Conservation (phyloP, 2,888 invertebrate genomes). For the Chymomyza fuscimana region DNA sequence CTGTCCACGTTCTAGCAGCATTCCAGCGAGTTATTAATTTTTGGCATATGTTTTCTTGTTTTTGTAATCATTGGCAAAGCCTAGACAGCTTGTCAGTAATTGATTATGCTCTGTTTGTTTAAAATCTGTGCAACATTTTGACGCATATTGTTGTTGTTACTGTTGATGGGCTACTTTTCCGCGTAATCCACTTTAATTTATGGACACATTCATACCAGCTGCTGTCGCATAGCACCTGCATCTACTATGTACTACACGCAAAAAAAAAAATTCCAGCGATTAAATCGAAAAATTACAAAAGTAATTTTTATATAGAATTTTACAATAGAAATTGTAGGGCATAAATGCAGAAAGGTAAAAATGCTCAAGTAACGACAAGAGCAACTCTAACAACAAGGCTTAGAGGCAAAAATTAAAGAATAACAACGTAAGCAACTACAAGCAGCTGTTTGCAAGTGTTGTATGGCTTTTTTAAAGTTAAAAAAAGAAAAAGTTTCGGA, state of each 20-base stretch:
- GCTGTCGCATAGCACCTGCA: not conserved
- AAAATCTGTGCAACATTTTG: not conserved
- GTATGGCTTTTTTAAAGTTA: too few species aligned
- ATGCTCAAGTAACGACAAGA: too few species aligned
- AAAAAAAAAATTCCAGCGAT: not conserved
- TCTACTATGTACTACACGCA: not conserved
- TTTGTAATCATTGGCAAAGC: slow-evolving; percentile 8
- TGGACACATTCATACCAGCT: slow-evolving; percentile 13
- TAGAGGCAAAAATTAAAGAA: too few species aligned
- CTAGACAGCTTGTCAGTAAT: slow-evolving; percentile 59
- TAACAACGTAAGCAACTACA: too few species aligned
- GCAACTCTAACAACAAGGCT: too few species aligned
- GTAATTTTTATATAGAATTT: too few species aligned
- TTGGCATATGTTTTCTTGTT: slow-evolving; percentile 44
- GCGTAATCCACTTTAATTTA: slow-evolving; percentile 24
- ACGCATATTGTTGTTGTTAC: not conserved
- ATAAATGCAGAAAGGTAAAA: too few species aligned
- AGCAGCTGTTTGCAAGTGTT: too few species aligned
- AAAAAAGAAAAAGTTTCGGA: too few species aligned
- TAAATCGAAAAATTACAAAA: too few species aligned
- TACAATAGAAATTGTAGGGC: too few species aligned
- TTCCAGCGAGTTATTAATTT: slow-evolving; percentile 31
- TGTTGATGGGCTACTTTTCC: slow-evolving; percentile 34
- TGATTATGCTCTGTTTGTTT: slow-evolving; percentile 48
- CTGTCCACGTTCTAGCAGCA: slow-evolving; percentile 16